Conservation (phyloP, 2,797 vertebrate genomes). For the Sphenodon punctatus region DNA sequence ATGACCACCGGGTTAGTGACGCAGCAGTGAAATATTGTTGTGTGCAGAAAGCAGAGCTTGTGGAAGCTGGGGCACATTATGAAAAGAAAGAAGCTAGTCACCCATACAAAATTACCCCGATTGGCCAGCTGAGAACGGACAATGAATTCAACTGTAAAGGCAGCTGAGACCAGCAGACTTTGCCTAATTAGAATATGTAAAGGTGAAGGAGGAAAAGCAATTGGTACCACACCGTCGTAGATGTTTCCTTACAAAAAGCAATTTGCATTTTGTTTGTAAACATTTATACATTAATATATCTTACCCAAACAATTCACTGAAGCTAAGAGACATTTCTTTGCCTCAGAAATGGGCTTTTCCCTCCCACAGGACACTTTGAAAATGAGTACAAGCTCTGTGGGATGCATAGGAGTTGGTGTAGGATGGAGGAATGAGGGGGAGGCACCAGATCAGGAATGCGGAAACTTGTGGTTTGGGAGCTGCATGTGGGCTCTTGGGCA, state of each 20-base stretch:
- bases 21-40: not conserved
- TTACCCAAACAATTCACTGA: conserved; percentile 1
- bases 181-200: conserved; percentile 31
- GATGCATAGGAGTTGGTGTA: too few species aligned
- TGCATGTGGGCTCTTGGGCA: too few species aligned
- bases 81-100: conserved; percentile 43
- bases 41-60: conserved; percentile 20
- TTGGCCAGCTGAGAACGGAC: conserved; percentile 63
- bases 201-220: not conserved
- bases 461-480: too few species aligned
- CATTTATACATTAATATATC: not conserved
- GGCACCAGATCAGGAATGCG: too few species aligned
- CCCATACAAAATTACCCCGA: conserved; percentile 40
- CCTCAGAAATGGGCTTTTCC: too few species aligned
- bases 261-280: not conserved
- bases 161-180: conserved; percentile 56
- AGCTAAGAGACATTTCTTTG: not conserved
- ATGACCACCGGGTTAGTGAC: not conserved
- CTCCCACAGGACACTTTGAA: too few species aligned
- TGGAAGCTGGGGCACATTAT: conserved; percentile 16
- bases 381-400: too few species aligned
- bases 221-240: not conserved
- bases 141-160: conserved; percentile 54
- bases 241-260: not conserved
- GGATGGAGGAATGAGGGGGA: too few species aligned